Evolutionary conservation across 2,797 vertebrate species (phyloP), one percentile per base, ranked within the genome.

Genomic region (Chloroceryle amazona): DNA sequence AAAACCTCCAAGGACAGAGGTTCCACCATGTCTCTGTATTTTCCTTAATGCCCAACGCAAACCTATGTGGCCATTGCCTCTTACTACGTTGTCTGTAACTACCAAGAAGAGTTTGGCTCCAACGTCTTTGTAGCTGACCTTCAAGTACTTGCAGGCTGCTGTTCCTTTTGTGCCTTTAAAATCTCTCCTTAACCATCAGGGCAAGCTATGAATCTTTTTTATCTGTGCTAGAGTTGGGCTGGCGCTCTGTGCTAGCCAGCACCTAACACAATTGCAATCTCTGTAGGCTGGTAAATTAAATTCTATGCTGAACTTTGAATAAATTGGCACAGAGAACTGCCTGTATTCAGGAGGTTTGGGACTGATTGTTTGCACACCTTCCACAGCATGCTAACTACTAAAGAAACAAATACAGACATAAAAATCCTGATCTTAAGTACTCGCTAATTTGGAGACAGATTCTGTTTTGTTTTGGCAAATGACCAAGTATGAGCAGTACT

Each of bases 391-490:
- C 66, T 86, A 47, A 51, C 49, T 75, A 31, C 61, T 60, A 49
- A 78, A 90, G 68, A 78, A 90, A 88, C 37, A 86, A 81, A 88
- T 47, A 78, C 29, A 81, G 73, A 81, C 44, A 13, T n/a, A 39
- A 47, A 41, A 49, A 62, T 66, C 66, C 62, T 62, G 10, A 65
- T 92, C 80, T 83, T 71, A 78, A 90, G 58, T 74, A 57, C 25
- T 78, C 7, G 9, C 61, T 92, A 90, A 66, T 90, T 90, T 88
- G 76, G 47, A 82, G 80, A 66, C 35, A 95, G 82, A 73, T 67
- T 80, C 80, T 82, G 47, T 42, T 94, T 93, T 94, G 58, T 72
- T 86, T 82, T 90, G 86, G 79, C 92, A 88, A 88, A 63, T 78
- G 61, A 78, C 82, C 85, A 93, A 81, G 68, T 6, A 3, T 65